Evolutionary conservation across 2,888 invertebrate genomes (phyloP).

Genomic region (Acanthosepion pharaonis): DNA sequence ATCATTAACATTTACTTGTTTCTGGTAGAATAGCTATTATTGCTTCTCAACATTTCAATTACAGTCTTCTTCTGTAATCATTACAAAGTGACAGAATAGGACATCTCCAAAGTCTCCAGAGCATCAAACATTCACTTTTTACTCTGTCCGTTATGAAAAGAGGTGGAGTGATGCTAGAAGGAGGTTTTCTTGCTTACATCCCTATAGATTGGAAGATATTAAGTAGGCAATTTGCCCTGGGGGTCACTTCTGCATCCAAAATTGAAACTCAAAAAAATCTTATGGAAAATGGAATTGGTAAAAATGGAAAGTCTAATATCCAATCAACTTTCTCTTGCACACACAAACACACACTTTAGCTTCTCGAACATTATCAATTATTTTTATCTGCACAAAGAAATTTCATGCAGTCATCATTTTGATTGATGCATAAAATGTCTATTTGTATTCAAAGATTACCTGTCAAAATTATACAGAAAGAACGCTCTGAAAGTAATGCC

Average conservation of each 20-base stretch:
- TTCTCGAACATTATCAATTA: too few species aligned
- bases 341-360: too few species aligned
- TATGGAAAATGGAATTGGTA: too few species aligned
- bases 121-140: background rate
- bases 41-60: background rate
- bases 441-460: background rate
- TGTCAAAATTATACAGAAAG: background rate
- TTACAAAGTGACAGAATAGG: background rate
- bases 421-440: too few species aligned
- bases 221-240: background rate
- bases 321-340: too few species aligned
- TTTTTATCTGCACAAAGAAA: too few species aligned
- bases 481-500: too few species aligned
- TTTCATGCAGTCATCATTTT: too few species aligned
- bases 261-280: background rate
- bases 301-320: too few species aligned
- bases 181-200: background rate
- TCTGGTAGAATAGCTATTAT: background rate
- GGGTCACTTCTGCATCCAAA: background rate
- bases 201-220: background rate
- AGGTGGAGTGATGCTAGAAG: background rate
- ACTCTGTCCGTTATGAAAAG: background rate
- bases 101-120: background rate
- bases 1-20: constrained; percentile 10
- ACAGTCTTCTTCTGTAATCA: background rate